These are phyloP conservation scores for Cacoxenus indagator DNA, from an alignment of 2,888 invertebrate genomes.

Conservation along the genomic window DNA sequence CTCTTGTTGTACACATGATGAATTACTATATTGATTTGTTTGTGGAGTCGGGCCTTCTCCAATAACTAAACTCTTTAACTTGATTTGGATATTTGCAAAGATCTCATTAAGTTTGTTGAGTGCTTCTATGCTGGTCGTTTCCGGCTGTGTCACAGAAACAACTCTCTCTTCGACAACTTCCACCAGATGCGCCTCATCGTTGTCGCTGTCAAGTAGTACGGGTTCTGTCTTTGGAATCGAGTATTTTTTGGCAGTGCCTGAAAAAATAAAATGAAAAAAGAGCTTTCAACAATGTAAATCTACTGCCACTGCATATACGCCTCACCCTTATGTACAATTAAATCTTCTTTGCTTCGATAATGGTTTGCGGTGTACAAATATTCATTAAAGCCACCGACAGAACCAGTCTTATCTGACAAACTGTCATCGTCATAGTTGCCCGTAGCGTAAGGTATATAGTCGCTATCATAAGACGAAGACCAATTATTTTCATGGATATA, in stretches of 20 bases:
- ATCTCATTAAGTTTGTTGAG: slow-evolving; percentile 5
- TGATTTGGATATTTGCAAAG: not conserved
- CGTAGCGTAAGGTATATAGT: too few relatives aligned
- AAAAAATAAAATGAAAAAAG: not conserved
- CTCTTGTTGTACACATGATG: too few relatives aligned
- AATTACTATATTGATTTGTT: too few relatives aligned
- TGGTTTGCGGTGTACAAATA: too few relatives aligned
- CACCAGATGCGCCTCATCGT: slow-evolving; percentile 48
- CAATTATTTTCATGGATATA: too few relatives aligned
- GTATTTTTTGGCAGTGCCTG: slow-evolving; percentile 52
- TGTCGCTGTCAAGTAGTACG: slow-evolving; percentile 48
- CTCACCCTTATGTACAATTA: slow-evolving; percentile 51
- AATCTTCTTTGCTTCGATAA: slow-evolving; percentile 50
- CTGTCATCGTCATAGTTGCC: too few relatives aligned
- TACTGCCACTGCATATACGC: not conserved
- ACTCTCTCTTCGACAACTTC: slow-evolving; percentile 36
- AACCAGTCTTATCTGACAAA: too few relatives aligned
- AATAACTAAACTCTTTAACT: not conserved
- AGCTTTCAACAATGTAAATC: not conserved
- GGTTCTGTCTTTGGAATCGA: slow-evolving; percentile 42
- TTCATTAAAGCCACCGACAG: too few relatives aligned
- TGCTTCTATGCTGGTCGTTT: slow-evolving; percentile 25
- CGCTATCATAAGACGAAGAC: too few relatives aligned
- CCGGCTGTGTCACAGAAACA: slow-evolving; percentile 28
- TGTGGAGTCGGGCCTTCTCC: slow-evolving; percentile 15